Evolutionary conservation across 35 echinoderm and acorn worm species (phyloP).

Genomic region (Heliocidaris tuberculata): DNA sequence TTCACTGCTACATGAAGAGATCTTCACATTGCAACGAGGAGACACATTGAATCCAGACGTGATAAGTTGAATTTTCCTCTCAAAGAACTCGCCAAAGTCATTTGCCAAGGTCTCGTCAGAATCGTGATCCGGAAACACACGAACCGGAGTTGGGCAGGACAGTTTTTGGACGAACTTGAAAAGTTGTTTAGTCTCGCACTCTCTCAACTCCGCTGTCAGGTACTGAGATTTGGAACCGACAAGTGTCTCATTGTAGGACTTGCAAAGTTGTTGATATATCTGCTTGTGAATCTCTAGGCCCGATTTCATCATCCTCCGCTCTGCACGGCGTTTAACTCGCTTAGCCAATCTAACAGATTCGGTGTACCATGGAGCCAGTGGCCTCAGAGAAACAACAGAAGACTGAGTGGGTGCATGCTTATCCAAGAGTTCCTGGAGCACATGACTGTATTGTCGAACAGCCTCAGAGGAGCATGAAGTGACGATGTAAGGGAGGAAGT

Average conservation of each 20-base stretch:
- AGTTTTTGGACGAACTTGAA: background rate
- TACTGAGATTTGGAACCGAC: background rate
- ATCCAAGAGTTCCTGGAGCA: slow-evolving; percentile 38
- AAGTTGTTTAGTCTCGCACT: background rate
- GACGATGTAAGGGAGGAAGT: background rate
- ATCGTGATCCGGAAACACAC: background rate
- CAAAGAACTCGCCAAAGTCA: slow-evolving; percentile 25
- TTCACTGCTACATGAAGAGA: background rate
- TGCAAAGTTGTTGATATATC: slow-evolving; percentile 21
- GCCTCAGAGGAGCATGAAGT: background rate
- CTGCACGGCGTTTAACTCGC: slow-evolving; percentile 41
- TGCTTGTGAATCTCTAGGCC: slow-evolving; percentile 47
- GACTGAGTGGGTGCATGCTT: slow-evolving; percentile 39
- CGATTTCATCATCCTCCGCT: slow-evolving; percentile 41
- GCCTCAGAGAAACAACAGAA: slow-evolving; percentile 29
- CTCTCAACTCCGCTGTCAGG: background rate
- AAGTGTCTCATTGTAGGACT: background rate
- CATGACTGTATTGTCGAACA: slow-evolving; percentile 28
- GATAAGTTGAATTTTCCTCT: background rate
- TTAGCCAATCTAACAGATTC: slow-evolving; percentile 15
- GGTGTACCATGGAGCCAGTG: slow-evolving; percentile 41
- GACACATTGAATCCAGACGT: background rate
- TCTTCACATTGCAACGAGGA: background rate
- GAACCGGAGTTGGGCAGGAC: background rate
- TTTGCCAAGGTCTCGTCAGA: background rate